Evolutionary conservation across 2,797 vertebrate species (phyloP), one percentile per base, ranked within the genome.

Genomic region (Octomys mimax): DNA sequence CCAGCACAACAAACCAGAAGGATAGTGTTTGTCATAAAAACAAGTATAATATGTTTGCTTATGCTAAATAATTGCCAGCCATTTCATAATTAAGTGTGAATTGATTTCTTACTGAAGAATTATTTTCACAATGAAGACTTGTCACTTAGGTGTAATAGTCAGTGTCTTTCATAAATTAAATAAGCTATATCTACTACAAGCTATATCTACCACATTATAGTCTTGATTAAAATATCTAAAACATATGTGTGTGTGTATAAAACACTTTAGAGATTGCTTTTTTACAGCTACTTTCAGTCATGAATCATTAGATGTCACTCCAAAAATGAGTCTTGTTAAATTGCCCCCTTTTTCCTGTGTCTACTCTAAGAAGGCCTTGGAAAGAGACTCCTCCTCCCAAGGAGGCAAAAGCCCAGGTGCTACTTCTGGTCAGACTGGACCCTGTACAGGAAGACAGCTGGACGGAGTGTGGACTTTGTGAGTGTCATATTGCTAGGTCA

Each of bases 21-120:
- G 33, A 3, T 28, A 5, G 22, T 21, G 42, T 49, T 86, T 75
- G 13, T 61, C 16, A 64, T 49, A 46, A 24, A 6, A 52, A 83
- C 59, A 84, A 66, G 1, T 39, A 16, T 16, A 70, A 64, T 19
- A 59, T 0, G 22, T n/a, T 89, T 59, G 82, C 71, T 94, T 73
- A 68, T 64, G 91, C 33, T 7, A 19, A 75, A 39, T 28, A 91
- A 36, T 49, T 86, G 2, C 39, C 73, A 78, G 31, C 6, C 5
- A 61, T 92, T 91, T 78, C 78, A 68, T 78, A 87, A 82, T 33
- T 79, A 87, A 75, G 6, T 86, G 66, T 78, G 46, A 86, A 70
- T 18, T 85, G 22, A 49, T 2, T 24, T 12, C 77, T 31, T 10
- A 62, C 10, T 85, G 33, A 52, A n/a, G 0, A 39, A 54, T 90